A percentile compares a stretch with the other conserved stretches of the same genome.
phyloP scores from a whole-genome alignment of 2,113 vertebrate genomes.

The Galeopterus variegatus region DNA sequence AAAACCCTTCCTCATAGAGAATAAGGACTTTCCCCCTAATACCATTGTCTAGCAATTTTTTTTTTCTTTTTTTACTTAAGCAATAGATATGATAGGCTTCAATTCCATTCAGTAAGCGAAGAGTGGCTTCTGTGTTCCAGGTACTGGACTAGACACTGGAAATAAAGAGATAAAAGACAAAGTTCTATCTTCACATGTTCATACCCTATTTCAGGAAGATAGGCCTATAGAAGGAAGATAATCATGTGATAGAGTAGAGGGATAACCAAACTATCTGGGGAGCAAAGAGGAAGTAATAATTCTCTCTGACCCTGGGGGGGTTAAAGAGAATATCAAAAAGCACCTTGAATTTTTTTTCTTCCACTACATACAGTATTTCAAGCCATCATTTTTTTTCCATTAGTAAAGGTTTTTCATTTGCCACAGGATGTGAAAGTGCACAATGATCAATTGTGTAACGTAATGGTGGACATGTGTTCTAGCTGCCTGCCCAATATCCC shows the following conservation, averaged over 20 bases:
- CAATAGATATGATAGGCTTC: neutral
- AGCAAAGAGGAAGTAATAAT: constrained; percentile 52
- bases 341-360: constrained; percentile 11
- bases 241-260: neutral
- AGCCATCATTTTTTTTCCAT: constrained; percentile 48
- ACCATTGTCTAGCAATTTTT: neutral
- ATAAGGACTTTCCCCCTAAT: neutral
- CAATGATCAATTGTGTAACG: neutral
- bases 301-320: neutral
- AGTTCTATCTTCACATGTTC: constrained; percentile 6
- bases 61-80: constrained; percentile 19
- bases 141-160: neutral
- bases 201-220: neutral
- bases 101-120: neutral
- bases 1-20: neutral
- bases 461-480: constrained; percentile 18
- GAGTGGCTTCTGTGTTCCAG: neutral
- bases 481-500: neutral
- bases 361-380: neutral
- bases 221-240: constrained; percentile 5
- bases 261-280: neutral
- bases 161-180: constrained; percentile 8
- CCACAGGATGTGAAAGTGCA: constrained; percentile 39
- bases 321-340: neutral
- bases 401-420: neutral